Conservation (phyloP, 2,113 vertebrate species). For the Blennius ocellaris region DNA sequence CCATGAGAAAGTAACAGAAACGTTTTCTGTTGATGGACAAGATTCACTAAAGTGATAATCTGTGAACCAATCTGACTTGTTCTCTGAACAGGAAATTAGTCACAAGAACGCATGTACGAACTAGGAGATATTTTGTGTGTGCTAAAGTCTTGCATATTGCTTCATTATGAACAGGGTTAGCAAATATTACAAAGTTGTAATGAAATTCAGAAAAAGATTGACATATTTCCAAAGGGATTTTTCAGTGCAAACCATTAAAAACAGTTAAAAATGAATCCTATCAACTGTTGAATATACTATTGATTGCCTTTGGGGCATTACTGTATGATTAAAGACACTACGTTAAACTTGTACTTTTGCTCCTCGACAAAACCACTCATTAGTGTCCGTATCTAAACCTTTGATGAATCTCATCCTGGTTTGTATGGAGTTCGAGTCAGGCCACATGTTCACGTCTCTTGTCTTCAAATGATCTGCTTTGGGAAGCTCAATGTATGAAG, state of each 20-base stretch:
- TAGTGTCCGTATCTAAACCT: not conserved
- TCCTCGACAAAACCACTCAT: not conserved
- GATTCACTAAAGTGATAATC: not conserved
- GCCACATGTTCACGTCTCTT: not conserved
- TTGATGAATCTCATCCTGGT: slow-evolving; percentile 10
- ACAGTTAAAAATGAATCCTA: not conserved
- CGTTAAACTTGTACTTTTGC: not conserved
- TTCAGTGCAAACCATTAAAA: not conserved
- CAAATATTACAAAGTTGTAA: no score
- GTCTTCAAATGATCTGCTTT: slow-evolving; percentile 30
- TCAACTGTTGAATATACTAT: not conserved
- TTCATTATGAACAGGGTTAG: no score
- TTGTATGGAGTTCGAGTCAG: slow-evolving; percentile 9
- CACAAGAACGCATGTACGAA: no score
- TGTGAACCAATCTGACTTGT: no score
- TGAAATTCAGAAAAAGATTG: no score
- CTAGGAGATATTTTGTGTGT: no score
- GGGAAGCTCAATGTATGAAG: slow-evolving; percentile 1
- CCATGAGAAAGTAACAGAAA: not conserved
- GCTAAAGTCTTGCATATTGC: no score
- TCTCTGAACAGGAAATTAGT: no score
- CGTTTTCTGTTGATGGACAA: not conserved
- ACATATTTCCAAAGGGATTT: no score
- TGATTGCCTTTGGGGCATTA: not conserved
- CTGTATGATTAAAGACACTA: not conserved